phyloP scores from a whole-genome alignment of 2,888 invertebrate genomes.

The Amphipyra tragopoginis region DNA sequence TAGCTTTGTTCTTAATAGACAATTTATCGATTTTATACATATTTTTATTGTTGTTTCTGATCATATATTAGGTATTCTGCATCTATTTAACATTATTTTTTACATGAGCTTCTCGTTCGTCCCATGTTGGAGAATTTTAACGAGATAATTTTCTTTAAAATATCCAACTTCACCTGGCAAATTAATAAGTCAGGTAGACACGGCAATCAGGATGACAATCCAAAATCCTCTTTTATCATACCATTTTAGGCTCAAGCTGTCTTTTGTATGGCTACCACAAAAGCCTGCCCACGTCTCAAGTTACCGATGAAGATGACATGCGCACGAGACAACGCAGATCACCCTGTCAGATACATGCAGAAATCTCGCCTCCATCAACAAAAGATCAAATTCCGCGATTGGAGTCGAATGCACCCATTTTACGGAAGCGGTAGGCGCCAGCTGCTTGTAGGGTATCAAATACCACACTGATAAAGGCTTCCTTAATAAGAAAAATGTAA shows the following conservation, averaged over 20 bases:
- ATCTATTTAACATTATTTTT: too few species aligned
- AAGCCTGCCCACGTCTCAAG: constrained; percentile 73
- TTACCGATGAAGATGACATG: constrained; percentile 80
- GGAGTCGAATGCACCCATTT: constrained; percentile 77
- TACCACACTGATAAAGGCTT: constrained; percentile 74
- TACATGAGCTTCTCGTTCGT: too few species aligned
- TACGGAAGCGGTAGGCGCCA: constrained; percentile 88
- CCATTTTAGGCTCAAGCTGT: constrained; percentile 72
- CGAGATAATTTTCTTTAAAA: not conserved
- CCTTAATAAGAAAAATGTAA: constrained; percentile 83
- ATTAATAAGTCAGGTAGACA: constrained; percentile 51
- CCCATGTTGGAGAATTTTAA: not conserved
- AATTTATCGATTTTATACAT: constrained; percentile 41
- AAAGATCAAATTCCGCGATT: constrained; percentile 83
- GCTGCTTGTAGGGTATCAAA: constrained; percentile 83
- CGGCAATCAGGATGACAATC: constrained; percentile 64
- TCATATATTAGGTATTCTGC: too few species aligned
- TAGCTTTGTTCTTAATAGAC: constrained; percentile 45
- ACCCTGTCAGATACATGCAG: constrained; percentile 76
- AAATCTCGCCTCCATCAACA: constrained; percentile 85
- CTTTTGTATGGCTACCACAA: constrained; percentile 83
- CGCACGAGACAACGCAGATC: constrained; percentile 84
- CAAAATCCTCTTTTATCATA: constrained; percentile 63
- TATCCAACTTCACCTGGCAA: constrained; percentile 34
- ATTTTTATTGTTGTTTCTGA: constrained; percentile 31